Evolutionary conservation across 2,888 invertebrate genomes (phyloP), one percentile per base, ranked within the genome.

Genomic region (Drosophila subquinaria): DNA sequence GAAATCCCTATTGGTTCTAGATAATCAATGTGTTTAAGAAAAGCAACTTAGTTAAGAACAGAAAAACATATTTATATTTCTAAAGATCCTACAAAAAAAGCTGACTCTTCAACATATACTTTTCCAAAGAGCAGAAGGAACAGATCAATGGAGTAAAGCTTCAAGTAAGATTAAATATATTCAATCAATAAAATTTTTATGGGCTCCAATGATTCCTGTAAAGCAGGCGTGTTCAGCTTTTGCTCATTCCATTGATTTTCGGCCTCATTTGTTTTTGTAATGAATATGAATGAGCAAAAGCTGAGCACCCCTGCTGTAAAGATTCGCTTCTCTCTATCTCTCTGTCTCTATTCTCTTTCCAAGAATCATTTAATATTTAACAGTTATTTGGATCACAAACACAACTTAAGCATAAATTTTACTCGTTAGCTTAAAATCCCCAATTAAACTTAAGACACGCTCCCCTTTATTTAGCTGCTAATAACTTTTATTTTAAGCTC

Each of bases 401-500:
- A 27, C 43, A 55, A 45, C 6, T 55, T n/a, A 13, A 35, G 35
- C 23, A 42, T 33, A 15, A 33, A 15, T 13, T 23, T 15, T 33
- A 15, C 11, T 10, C 17, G 17, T 57, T 5, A 57, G 38, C 38
- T 33, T 11, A 15, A 4, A 11, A 5, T 6, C 10, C 38, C 33
- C n/a, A 35, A 36, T 47, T 15, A 15, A 52, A 33, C 33, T 43
- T 27, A 20, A 17, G 33, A 57, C 6, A 43, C 23, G 38, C 53
- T 69, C 45, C 36, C 48, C 50, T 20, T 45, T 36, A 42, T 38
- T 15, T 53, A 69, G 48, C 57, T 60, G 48, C 53, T 63, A 63
- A 63, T 48, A 13, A 13, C 9, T 59, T 42, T 65, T 43, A 35
- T 23, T 61, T 70, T 40, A 80, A 79, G 57, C 64, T 80, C 45